Evolutionary conservation across 30 jellyfish, hydroid and myxozoan species (phyloP), one percentile per base, ranked within the genome.

Genomic region (Phacellophora camtschatica): DNA sequence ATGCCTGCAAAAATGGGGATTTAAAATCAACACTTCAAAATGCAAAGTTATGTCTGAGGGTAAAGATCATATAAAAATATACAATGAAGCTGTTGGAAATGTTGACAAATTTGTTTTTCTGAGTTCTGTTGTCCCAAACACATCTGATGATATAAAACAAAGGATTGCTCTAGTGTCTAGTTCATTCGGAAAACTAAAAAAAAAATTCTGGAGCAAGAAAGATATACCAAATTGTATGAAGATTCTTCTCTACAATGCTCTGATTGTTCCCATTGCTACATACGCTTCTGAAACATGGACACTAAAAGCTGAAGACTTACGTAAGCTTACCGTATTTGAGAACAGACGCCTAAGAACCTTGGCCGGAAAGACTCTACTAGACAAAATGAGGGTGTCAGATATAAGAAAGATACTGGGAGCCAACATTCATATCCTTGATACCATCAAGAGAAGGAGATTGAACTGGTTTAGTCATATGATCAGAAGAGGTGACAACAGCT

Each of bases 1-100:
- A 23, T 15, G 83, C 89, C 34, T 82, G 94, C 39, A n/a, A 46
- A 36, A 82, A 33, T 71, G 90, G 66, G 84, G 94, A 16, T 16
- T 82, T 49, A 82, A 82, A 55, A 53, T 82, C 19, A 82, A 82
- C 35, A 19, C 58, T 10, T 56, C 83, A 27, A 69, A 82, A 31
- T 71, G 89, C 65, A 82, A 82, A 69, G 56, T 82, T 46, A 13
- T 82, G 16, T 67, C 90, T 31, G 70, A 53, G 7, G 81, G n/a
- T 9, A 37, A 13, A 9, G 48, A 56, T 10, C n/a, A 68, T 3
- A 51, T 82, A 22, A 46, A 15, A 1, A 82, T 49, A 23, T 65
- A 42, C 27, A 83, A 78, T 59, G 71, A 24, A 77, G 83, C 27
- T 2, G 89, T 67, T 4, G 90, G 51, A 34, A 37, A 71, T n/a